Conservation (phyloP, 2,113 vertebrate genomes). For the Copsychus sechellarum region DNA sequence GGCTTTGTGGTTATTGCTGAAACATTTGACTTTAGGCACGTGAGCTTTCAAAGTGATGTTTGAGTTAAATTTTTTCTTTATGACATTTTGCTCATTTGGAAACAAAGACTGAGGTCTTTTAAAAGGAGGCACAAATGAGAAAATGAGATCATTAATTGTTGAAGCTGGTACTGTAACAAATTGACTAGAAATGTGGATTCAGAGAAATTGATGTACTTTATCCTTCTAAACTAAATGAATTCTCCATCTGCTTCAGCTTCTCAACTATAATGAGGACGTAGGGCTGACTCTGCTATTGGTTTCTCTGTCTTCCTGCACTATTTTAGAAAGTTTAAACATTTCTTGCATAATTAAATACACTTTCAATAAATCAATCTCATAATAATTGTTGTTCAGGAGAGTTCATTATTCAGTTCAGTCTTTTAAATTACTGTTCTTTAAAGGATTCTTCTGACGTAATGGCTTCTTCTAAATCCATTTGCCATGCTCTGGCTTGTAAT, state of each 20-base stretch:
- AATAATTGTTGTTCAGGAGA: slow-evolving; percentile 73
- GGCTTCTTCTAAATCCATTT: slow-evolving; percentile 72
- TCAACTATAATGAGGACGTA: slow-evolving; percentile 36
- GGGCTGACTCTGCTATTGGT: slow-evolving; percentile 48
- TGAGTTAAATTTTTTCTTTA: slow-evolving; percentile 24
- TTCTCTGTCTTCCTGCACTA: slow-evolving; percentile 58
- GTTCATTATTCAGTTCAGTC: slow-evolving; percentile 73
- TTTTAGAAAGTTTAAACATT: slow-evolving; percentile 72
- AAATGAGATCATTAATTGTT: slow-evolving; percentile 66
- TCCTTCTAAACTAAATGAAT: slow-evolving; percentile 64
- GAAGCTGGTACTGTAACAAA: slow-evolving; percentile 62
- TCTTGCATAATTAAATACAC: slow-evolving; percentile 72
- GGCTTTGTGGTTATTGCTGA: background rate
- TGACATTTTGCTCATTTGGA: slow-evolving; percentile 16
- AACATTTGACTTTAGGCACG: background rate
- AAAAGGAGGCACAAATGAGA: slow-evolving; percentile 49
- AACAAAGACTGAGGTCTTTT: slow-evolving; percentile 44
- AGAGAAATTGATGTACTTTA: slow-evolving; percentile 61
- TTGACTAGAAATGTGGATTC: slow-evolving; percentile 64
- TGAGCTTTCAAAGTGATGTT: background rate
- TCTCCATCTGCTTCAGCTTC: slow-evolving; percentile 57
- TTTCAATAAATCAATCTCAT: slow-evolving; percentile 73
- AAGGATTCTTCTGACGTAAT: slow-evolving; percentile 72
- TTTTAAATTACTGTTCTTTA: slow-evolving; percentile 73
- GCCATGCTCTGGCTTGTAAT: slow-evolving; percentile 69